Evolutionary conservation across 2,797 vertebrate genomes (phyloP).

Genomic region (Clangula hyemalis): DNA sequence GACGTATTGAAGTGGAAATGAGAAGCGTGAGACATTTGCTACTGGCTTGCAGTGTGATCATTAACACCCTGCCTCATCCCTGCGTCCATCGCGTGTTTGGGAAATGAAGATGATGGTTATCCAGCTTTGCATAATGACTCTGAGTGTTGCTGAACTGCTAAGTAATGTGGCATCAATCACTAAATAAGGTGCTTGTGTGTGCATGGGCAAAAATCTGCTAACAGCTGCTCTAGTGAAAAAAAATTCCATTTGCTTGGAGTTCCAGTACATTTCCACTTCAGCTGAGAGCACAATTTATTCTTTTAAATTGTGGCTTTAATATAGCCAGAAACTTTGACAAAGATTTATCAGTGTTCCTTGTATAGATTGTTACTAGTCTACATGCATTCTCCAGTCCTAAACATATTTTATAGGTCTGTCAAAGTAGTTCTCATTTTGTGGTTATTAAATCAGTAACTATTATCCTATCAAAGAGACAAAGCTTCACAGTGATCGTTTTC

Average conservation of each 20-base stretch:
- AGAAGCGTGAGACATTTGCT: not conserved
- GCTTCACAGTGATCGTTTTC: not conserved
- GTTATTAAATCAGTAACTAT: not conserved
- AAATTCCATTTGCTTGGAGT: not conserved
- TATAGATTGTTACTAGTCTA: not conserved
- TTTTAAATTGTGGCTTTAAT: not conserved
- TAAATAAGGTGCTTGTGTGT: not conserved
- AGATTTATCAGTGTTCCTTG: not conserved
- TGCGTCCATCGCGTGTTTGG: accelerated
- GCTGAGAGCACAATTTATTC: not conserved
- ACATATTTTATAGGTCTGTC: not conserved
- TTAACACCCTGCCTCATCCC: not conserved
- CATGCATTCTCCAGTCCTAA: not conserved
- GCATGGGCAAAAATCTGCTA: not conserved
- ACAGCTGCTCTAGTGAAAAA: not conserved
- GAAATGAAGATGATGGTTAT: not conserved
- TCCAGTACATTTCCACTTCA: not conserved
- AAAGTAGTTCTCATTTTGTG: not conserved
- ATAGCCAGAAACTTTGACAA: not conserved
- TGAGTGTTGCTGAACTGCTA: not conserved
- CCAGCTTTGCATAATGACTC: not conserved
- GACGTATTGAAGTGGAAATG: not conserved
- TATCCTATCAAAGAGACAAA: not conserved
- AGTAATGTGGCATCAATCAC: not conserved
- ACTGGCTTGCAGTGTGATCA: not conserved